Evolutionary conservation across 2,797 vertebrate genomes (phyloP), one percentile per base, ranked within the genome.

Genomic region (Pseudochromis fuscus): DNA sequence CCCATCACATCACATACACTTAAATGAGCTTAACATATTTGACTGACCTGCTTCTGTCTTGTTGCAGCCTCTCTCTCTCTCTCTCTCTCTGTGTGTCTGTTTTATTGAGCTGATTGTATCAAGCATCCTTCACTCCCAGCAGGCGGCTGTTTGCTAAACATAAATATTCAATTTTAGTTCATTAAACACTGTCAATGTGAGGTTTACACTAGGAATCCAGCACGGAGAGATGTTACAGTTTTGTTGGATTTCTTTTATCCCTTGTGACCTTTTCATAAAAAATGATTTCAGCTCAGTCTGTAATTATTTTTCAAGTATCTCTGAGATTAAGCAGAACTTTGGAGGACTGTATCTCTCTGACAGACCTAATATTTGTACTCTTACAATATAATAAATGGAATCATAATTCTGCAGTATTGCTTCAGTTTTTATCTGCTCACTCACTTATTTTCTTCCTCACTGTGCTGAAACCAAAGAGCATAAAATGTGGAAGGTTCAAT

Each of bases 381-480:
- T 21, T 11, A 11, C n/a, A 7, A 61, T 50, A 18, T 24, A 55
- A 35, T 59, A n/a, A 37, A 15, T 21, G 28, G 16, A 48, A 44
- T 23, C 25, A 27, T 24, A 52, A 68, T 48, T 59, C 46, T 2
- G 11, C 25, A 65, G 11, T 40, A 52, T 52, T 48, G 18, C 18
- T 48, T 23, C 8, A 11, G 7, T 23, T 51, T 25, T 67, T 56
- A 61, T 57, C 8, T 30, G 56, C 44, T 21, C 23, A 23, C 13
- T 48, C 5, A 31, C 6, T 3, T 9, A 15, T 50, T 27, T 21
- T 18, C 30, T 50, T n/a, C 40, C 18, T 25, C 18, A 10, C 40
- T n/a, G 9, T 42, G 11, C 30, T 40, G 40, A 18, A 15, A 18
- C 27, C 38, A 50, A 16, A 6, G 6, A 45, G 58, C 18, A 30